Evolutionary conservation across 2,888 invertebrate species (phyloP).

Genomic region (Leptinotarsa tumamoca): DNA sequence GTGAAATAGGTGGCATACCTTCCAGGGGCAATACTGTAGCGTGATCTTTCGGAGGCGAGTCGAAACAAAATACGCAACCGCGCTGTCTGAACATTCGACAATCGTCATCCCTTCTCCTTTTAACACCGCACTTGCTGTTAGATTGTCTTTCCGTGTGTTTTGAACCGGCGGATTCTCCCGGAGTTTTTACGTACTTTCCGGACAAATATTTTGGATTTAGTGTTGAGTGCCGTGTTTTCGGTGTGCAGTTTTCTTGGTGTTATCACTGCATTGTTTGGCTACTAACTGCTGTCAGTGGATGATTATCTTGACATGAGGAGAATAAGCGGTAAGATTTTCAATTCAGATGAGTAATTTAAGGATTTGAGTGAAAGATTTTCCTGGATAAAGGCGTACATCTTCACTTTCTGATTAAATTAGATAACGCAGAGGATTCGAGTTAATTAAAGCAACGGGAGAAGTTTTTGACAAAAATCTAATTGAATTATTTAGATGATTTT

Average conservation of each 20-base stretch:
- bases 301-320: constrained; percentile 24
- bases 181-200: constrained; percentile 21
- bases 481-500: background rate
- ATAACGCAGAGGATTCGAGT: background rate
- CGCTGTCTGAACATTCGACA: constrained; percentile 26
- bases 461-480: background rate
- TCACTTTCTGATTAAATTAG: background rate
- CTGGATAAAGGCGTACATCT: background rate
- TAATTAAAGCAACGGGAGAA: background rate
- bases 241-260: constrained; percentile 16
- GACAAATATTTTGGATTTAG: constrained; percentile 7
- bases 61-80: constrained; percentile 29
- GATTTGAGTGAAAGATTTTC: background rate
- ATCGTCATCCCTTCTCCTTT: constrained; percentile 24
- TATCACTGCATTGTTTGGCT: constrained; percentile 16
- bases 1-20: constrained; percentile 23
- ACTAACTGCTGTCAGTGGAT: constrained; percentile 9
- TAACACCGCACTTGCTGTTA: constrained; percentile 10
- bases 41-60: constrained; percentile 20
- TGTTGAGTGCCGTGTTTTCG: background rate
- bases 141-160: constrained; percentile 21
- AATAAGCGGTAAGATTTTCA: constrained; percentile 27
- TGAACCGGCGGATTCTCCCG: constrained; percentile 22
- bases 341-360: background rate
- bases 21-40: constrained; percentile 25